Evolutionary conservation across 2,888 invertebrate species (phyloP), one percentile per base, ranked within the genome.

Genomic region (Pseudanteris insignis): DNA sequence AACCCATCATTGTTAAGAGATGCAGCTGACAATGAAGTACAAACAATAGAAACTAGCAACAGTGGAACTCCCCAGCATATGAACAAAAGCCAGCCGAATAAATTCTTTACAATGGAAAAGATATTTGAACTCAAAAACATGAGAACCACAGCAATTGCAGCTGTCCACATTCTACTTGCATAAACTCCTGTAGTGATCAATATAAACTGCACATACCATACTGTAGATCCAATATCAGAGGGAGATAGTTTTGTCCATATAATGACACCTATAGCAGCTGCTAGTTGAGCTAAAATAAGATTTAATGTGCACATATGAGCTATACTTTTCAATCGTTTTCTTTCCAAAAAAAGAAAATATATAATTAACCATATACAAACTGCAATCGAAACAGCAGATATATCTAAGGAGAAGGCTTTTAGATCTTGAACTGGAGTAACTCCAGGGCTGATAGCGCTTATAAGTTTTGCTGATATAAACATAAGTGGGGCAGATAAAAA

Each of bases 401-500:
- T 84, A 71, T 95, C 92, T 68, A 94, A 88, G 1, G 92, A 89
- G 70, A 94, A 94, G 24, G 84, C 82, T 75, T 89, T 88, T 44
- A 96, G 79, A 68, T 94, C 88, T 14, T 85, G 86, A 14, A 83
- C 77, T 0, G 90, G 88, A 0, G 91, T 89, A 7, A 70, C 66
- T 29, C 73, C 77, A 10, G 70, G 53, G 18, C 67, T 67, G 28
- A 77, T 65, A 2, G 79, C 78, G 26, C 66, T 68, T 67, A 96
- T 92, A 86, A 96, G 89, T 84, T 94, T 92, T 1, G 96, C 94
- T 0, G 96, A 96, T 55, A 96, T 86, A 77, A 94, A 96, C 92
- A 96, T 96, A 69, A 96, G 84, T 0, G 96, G 96, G 0, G 94
- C 96, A 8, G 96, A 95, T 12, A 96, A 83, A 74, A 96, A 94